Evolutionary conservation across 2,113 vertebrate genomes (phyloP), one percentile per base, ranked within the genome.

Genomic region (Crotalus horridus): DNA sequence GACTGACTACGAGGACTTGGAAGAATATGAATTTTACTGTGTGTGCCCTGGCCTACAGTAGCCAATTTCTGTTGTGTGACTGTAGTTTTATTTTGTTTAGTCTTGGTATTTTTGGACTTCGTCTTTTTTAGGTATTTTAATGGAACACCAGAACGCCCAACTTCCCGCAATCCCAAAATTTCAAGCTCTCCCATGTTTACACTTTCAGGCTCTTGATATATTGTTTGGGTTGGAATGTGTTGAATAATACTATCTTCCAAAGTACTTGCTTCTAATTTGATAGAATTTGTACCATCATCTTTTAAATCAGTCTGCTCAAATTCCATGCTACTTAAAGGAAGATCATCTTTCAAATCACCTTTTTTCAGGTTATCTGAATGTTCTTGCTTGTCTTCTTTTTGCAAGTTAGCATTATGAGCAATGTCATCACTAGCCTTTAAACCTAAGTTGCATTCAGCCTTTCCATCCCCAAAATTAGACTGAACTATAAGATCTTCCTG

Each of bases 11-110:
- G 97, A 96, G 93, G 81, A 85, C 95, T 61, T 2, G 96, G 97
- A 24, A 94, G 96, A 95, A 94, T 92, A 96, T 97, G 97, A 4
- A 96, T 95, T 97, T 98, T 98, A 46, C 96, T 96, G 61, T 61
- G 93, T 85, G 89, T 3, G 86, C 96, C 97, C 58, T 96, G 94
- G 87, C 97, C 97, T 81, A 4, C 24, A 85, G 87, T 6, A 91
- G 91, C 88, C 0, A 43, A 46, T 90, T 97, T 98, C 90, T 96
- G 97, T 20, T 21, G 93, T 92, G 92, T 56, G 95, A 94, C 88
- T 89, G 90, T 24, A 90, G 94, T 56, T 92, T 95, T 29, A 87
- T 92, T 97, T 96, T 97, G 97, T 92, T 97, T 98, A 93, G 93
- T 93, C 92, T 97, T 98, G 95, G 51, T 59, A 3, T 96, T 96